Evolutionary conservation across 2,888 invertebrate species (phyloP), one percentile per base, ranked within the genome.

Genomic region (Psococerastis gibbosa): DNA sequence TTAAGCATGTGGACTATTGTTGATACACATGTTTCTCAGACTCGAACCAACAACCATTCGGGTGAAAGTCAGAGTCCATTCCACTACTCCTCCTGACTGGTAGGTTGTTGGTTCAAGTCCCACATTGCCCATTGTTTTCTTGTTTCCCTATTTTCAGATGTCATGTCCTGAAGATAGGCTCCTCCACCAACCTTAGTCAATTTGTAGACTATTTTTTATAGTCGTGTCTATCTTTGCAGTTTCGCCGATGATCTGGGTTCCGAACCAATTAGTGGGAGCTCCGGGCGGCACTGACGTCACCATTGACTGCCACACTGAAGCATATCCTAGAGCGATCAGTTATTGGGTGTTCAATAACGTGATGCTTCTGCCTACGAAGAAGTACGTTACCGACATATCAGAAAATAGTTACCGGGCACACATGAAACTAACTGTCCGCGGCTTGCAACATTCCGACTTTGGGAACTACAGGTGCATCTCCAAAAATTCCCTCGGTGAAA

Each of bases 241-340:
- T 67, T 81, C 84, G 1, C 89, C 89, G 43, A 85, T 88, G 83
- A 87, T 89, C 59, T 88, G 84, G 81, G 87, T 89, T 50, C 87
- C 88, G 45, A 89, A 88, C 69, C 88, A 89, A 67, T 69, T 89
- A 63, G 87, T 89, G 49, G 88, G 89, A 2, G 88, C 88, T 22
- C 88, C 88, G 46, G 74, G 81, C 46, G 84, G 85, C 49, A 87
- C 87, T 41, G 85, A 88, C 67, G 88, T 88, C 50, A 84, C 84
- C 38, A 78, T 91, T 56, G 88, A 88, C 67, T 91, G 91, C 61
- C 84, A 87, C 62, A 84, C 88, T 16, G 91, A 91, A 61, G 88
- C 89, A 43, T 82, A 87, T 64, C 89, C 89, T 8, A 72, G 83
- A 48, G 87, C 88, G 53, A 88, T 88, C 65, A 87, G 82, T 58